A percentile compares a stretch with the other conserved stretches of the same genome.
phyloP scores from a whole-genome alignment of 1,140 invertebrate genomes.

The Leptopilina boulardi region DNA sequence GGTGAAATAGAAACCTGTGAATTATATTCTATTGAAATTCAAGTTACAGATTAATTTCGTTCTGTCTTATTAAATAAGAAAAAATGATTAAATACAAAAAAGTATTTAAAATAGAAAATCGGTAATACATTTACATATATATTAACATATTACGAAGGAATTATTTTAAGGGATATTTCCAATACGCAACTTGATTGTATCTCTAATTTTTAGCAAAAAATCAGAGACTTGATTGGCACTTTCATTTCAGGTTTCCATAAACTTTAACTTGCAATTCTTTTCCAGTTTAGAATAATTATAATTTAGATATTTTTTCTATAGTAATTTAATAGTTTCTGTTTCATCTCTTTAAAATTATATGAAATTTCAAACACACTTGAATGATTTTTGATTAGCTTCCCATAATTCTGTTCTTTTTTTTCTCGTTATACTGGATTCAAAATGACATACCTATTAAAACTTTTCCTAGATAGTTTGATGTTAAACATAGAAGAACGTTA shows the following conservation, averaged over 20 bases:
- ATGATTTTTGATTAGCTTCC: conserved; percentile 23
- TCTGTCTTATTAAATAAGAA: background rate
- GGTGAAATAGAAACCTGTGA: conserved; percentile 5
- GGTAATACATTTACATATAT: conserved; percentile 36
- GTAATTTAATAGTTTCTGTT: background rate
- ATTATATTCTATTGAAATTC: conserved; percentile 3
- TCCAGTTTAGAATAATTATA: background rate
- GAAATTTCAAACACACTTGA: background rate
- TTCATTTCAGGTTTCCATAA: background rate
- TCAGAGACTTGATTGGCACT: conserved; percentile 37
- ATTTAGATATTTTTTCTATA: background rate
- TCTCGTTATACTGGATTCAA: background rate
- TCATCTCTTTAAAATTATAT: background rate
- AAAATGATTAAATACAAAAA: conserved; percentile 15
- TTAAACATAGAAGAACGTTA: background rate
- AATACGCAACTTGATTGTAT: conserved; percentile 42
- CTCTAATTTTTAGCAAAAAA: conserved; percentile 41
- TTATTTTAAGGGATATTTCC: conserved; percentile 38
- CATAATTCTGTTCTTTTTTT: background rate
- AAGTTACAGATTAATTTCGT: conserved; percentile 8
- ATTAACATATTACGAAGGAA: conserved; percentile 44
- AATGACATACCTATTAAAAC: background rate
- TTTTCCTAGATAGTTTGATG: background rate
- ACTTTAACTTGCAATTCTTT: background rate
- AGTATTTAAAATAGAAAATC: background rate